Evolutionary conservation across 1,140 invertebrate species (phyloP), one percentile per base, ranked within the genome.

Genomic region (Leptinotarsa lineolata): DNA sequence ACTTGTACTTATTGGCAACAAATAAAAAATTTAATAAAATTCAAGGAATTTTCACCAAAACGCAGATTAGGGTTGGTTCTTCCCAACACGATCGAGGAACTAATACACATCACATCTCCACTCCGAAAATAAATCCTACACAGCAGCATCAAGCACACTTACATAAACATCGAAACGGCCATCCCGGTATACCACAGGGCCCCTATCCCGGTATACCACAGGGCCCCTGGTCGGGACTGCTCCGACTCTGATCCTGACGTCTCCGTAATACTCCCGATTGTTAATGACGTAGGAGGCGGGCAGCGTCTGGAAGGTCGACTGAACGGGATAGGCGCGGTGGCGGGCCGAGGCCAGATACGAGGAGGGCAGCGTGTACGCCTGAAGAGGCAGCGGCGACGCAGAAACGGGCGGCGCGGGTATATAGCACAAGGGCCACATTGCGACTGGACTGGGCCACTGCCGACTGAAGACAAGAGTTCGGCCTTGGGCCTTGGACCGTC

Each of bases 341-440:
- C 39, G 85, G 48, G n/a, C 82, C 82, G 84, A 21, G 4, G 68
- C 54, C 46, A 69, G 54, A 69, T 59, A 69, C 83, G 82, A 81
- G 67, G 73, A 70, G 39, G 80, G 86, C 84, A 86, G 84, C 83
- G 86, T 87, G 82, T 86, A 86, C 83, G 86, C 86, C 83, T 85
- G 85, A 83, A 86, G 84, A 54, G 48, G 1, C 15, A 16, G 48
- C 83, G 84, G 85, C 85, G 83, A 80, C 84, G 86, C 86, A 81
- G 83, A 78, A 81, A 83, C 83, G 79, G 84, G 85, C 85, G 83
- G 80, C 84, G 86, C 86, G 80, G 84, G 84, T 77, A 83, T 82
- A 76, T 82, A 83, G 77, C 82, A 82, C 77, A 81, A 80, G 79
- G 81, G 80, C 82, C 83, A 84, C 83, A 83, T 81, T 77, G 77